Conservation (phyloP, 2,113 vertebrate species). For the Brachyhypopomus gauderio region DNA sequence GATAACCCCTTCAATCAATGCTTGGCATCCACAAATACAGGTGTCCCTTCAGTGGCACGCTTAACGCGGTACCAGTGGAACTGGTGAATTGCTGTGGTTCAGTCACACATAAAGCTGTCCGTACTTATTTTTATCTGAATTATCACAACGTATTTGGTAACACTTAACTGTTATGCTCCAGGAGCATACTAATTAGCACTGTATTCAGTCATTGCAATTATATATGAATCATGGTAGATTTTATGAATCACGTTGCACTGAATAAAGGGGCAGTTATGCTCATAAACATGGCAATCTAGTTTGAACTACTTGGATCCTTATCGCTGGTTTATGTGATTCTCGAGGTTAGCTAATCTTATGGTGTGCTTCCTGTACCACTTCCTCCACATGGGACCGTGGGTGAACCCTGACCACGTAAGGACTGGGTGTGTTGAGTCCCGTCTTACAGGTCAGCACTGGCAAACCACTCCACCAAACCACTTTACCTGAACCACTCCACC, state of each 20-base stretch:
- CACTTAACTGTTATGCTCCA: neutral
- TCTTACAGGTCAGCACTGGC: too few relatives aligned
- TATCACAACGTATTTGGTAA: constrained; percentile 5
- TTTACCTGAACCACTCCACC: neutral
- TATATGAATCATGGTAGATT: neutral
- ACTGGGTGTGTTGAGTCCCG: neutral
- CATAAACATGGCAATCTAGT: constrained; percentile 12
- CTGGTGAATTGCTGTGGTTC: neutral
- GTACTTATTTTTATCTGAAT: neutral
- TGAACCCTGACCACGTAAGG: constrained; percentile 44
- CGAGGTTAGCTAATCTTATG: constrained; percentile 54
- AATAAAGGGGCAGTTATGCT: neutral
- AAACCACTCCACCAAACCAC: neutral
- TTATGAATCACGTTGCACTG: neutral
- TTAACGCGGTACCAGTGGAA: neutral
- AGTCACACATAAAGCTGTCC: neutral
- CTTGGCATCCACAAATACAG: constrained; percentile 1
- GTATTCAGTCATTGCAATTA: constrained; percentile 15
- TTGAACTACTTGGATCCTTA: constrained; percentile 45
- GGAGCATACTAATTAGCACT: constrained; percentile 17
- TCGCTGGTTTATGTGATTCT: constrained; percentile 24
- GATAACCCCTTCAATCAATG: neutral
- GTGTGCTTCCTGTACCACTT: constrained; percentile 38
- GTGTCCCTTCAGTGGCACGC: neutral
- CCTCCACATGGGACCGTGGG: constrained; percentile 6